These are phyloP conservation scores for Dicyrtomina minuta DNA, from an alignment of 2,888 invertebrate genomes.

Conservation along the genomic window DNA sequence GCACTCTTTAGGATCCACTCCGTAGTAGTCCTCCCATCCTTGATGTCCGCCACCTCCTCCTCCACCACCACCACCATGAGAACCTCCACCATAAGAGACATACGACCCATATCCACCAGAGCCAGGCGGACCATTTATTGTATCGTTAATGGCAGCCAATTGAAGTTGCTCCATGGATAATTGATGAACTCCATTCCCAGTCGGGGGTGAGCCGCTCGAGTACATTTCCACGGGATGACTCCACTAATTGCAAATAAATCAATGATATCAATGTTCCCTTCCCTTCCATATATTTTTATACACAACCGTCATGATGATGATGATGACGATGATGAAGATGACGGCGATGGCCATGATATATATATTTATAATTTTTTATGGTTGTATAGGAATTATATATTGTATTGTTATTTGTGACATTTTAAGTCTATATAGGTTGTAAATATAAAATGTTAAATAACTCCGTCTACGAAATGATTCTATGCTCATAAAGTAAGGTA, in stretches of 20 bases:
- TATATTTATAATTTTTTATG: too few species aligned
- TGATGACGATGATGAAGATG: too few species aligned
- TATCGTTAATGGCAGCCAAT: conserved; percentile 17
- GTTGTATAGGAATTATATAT: too few species aligned
- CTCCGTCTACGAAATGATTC: too few species aligned
- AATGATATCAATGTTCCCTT: neutral
- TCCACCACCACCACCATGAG: conserved; percentile 6
- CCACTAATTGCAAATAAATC: conserved; percentile 21
- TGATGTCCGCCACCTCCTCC: conserved; percentile 7
- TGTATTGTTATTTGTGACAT: too few species aligned
- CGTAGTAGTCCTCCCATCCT: conserved; percentile 40
- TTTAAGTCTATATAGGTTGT: too few species aligned
- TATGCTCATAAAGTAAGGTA: neutral
- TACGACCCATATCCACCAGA: conserved; percentile 31
- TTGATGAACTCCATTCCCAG: conserved; percentile 24
- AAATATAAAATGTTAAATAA: too few species aligned
- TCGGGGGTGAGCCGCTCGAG: conserved; percentile 14
- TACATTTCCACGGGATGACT: conserved; percentile 28
- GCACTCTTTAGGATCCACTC: conserved; percentile 57
- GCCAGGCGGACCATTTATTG: conserved; percentile 18
- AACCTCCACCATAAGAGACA: conserved; percentile 15
- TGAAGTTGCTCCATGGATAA: conserved; percentile 29
- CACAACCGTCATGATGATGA: too few species aligned
- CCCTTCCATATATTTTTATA: too few species aligned
- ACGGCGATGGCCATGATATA: too few species aligned